Evolutionary conservation across 1,140 invertebrate species (phyloP).

Genomic region (Dermatophagoides farinae): DNA sequence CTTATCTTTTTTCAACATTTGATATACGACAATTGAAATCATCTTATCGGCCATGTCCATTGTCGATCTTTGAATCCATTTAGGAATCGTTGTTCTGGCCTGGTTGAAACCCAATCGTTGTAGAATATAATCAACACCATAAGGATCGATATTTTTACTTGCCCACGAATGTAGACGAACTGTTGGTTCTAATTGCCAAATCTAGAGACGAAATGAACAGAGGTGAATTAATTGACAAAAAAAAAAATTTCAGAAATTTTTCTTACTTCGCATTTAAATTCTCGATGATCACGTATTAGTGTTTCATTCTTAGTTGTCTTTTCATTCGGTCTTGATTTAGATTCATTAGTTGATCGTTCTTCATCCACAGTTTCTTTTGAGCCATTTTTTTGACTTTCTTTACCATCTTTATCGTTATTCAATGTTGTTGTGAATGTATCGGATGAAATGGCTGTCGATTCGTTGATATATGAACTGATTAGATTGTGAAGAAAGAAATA

Average conservation of each 20-base stretch:
- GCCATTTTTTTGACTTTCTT: not conserved
- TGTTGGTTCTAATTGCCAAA: conserved; percentile 92
- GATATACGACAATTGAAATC: conserved; percentile 29
- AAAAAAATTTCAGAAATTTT: not conserved
- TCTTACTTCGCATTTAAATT: not conserved
- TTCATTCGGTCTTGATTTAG: not conserved
- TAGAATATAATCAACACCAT: conserved; percentile 88
- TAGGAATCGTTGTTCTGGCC: conserved; percentile 90
- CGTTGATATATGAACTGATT: conserved; percentile 81
- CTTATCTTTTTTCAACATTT: conserved; percentile 23
- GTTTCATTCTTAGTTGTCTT: not conserved
- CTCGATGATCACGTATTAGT: not conserved
- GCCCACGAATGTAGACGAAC: conserved; percentile 85
- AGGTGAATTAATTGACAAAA: not conserved
- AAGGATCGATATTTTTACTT: conserved; percentile 84
- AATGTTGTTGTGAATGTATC: not conserved
- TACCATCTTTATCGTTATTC: not conserved
- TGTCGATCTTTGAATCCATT: conserved; percentile 92
- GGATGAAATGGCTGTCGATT: conserved; percentile 54
- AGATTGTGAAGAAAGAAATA: conserved; percentile 94
- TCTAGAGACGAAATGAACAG: conserved; percentile 32
- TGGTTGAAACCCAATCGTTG: conserved; percentile 91
- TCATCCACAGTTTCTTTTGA: not conserved
- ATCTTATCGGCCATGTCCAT: conserved; percentile 87
- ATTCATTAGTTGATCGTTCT: not conserved